Evolutionary conservation across 2,888 invertebrate species (phyloP).

Genomic region (Anagyrus pseudococci): DNA sequence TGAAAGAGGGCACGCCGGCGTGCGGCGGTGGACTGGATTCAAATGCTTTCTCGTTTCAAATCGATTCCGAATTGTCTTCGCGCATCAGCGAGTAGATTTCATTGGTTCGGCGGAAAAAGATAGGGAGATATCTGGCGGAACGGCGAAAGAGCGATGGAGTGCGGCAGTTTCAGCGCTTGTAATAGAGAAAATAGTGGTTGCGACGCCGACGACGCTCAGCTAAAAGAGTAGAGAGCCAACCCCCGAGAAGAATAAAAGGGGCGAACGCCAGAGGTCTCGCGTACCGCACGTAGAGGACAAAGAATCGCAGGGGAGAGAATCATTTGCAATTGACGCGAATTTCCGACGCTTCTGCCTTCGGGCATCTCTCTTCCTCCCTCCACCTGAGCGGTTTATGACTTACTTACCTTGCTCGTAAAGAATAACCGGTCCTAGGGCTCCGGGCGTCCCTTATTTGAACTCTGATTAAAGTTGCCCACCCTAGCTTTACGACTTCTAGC

Average conservation of each 20-base stretch:
- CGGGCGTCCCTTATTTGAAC: too few relatives aligned
- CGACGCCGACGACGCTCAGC: conserved; percentile 38
- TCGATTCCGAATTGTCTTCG: conserved; percentile 56
- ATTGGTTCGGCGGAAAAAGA: conserved; percentile 23
- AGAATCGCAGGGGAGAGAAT: too few relatives aligned
- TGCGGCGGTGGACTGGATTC: conserved; percentile 42
- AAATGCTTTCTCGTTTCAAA: conserved; percentile 55
- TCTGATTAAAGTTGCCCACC: too few relatives aligned
- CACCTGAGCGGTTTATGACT: too few relatives aligned
- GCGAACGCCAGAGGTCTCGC: neutral
- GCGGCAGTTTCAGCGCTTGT: conserved; percentile 29
- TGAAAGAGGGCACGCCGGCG: neutral
- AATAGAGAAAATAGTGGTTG: conserved; percentile 40
- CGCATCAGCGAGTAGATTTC: conserved; percentile 46
- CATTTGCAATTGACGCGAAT: too few relatives aligned
- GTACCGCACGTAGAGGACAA: too few relatives aligned
- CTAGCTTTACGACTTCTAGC: too few relatives aligned
- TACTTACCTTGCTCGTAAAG: too few relatives aligned
- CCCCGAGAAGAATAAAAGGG: conserved; percentile 1
- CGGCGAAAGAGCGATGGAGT: conserved; percentile 36
- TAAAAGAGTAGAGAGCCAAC: conserved; percentile 1
- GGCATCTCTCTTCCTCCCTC: too few relatives aligned
- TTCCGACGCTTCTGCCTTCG: too few relatives aligned
- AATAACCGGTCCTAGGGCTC: too few relatives aligned
- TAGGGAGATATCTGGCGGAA: conserved; percentile 18